These are phyloP conservation scores for Leucozona laternaria DNA, from an alignment of 2,888 invertebrate species.

Conservation along the genomic window DNA sequence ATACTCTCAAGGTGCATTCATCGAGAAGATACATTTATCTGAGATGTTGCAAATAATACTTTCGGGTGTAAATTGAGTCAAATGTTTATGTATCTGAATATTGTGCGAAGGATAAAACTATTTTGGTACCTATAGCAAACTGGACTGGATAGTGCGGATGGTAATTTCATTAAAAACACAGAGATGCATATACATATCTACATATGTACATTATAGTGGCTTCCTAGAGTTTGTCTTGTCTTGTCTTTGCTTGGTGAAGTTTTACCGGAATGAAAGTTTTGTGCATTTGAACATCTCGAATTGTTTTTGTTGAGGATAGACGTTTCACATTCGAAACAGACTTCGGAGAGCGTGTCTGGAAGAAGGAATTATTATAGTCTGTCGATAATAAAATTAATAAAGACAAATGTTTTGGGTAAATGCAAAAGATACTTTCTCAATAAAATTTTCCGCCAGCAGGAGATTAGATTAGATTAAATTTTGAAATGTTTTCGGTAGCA, in stretches of 20 bases:
- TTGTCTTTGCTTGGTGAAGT: conserved; percentile 2
- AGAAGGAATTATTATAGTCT: conserved; percentile 36
- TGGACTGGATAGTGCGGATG: conserved; percentile 12
- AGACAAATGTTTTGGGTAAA: conserved; percentile 45
- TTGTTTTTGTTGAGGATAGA: conserved; percentile 13
- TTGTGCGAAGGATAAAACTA: conserved; percentile 30
- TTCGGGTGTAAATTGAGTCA: conserved; percentile 28
- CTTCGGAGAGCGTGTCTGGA: conserved; percentile 6
- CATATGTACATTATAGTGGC: not conserved
- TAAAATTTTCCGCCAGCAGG: conserved; percentile 6
- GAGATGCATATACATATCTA: not conserved
- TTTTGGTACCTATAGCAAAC: conserved; percentile 3
- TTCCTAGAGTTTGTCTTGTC: not conserved
- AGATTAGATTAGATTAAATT: conserved; percentile 33
- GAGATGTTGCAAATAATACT: conserved; percentile 40
- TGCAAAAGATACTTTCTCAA: conserved; percentile 29
- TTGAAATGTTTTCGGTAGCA: conserved; percentile 7
- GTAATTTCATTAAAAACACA: conserved; percentile 35
- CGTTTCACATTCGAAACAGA: conserved; percentile 35
- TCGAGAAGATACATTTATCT: conserved; percentile 12
- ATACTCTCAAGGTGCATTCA: conserved; percentile 16
- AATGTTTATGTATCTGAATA: conserved; percentile 7
- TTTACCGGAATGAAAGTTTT: conserved; percentile 16
- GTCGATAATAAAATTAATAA: conserved; percentile 44
- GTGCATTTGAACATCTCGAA: not conserved